Percentiles rank a stretch among this genome's conserved stretches.
Evolutionary conservation across 2,113 vertebrate genomes (phyloP).

Genomic region (Triplophysa tibetana): DNA sequence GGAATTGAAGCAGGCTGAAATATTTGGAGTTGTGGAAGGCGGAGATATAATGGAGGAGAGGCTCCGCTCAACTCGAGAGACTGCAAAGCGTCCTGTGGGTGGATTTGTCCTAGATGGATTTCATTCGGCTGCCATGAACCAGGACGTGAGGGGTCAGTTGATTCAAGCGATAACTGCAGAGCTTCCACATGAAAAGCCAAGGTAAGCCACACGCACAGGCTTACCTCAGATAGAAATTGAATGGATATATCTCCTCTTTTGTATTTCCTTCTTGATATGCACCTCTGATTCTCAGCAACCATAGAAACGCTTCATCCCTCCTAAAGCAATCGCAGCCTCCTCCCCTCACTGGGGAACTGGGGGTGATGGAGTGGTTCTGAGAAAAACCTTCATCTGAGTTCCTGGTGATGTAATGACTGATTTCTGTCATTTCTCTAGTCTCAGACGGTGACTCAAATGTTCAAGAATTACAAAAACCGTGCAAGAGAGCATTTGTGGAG

Average conservation of each 20-base stretch:
- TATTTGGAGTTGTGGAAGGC: slow-evolving; percentile 93
- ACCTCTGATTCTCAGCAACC: slow-evolving; percentile 28
- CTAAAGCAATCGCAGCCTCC: slow-evolving; percentile 12
- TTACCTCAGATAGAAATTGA: neutral
- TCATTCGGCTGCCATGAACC: slow-evolving; percentile 74
- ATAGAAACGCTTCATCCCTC: slow-evolving; percentile 25
- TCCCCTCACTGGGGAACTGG: neutral
- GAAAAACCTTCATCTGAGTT: slow-evolving; percentile 32
- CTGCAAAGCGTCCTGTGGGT: slow-evolving; percentile 90
- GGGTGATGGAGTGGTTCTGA: neutral
- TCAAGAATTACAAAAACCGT: slow-evolving; percentile 1
- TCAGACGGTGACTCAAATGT: neutral
- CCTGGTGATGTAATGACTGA: neutral
- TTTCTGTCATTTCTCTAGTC: neutral
- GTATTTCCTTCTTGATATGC: slow-evolving; percentile 36
- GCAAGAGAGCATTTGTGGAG: neutral
- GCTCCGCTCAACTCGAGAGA: slow-evolving; percentile 88
- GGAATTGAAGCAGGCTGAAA: slow-evolving; percentile 79
- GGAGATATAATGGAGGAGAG: slow-evolving; percentile 90
- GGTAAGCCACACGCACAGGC: slow-evolving; percentile 65
- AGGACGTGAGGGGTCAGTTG: slow-evolving; percentile 79
- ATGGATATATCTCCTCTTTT: neutral
- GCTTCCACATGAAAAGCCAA: slow-evolving; percentile 92
- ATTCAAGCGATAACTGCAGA: slow-evolving; percentile 81
- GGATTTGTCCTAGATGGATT: slow-evolving; percentile 95